Evolutionary conservation across 1,140 invertebrate genomes (phyloP).

Genomic region (Muscidifurax raptorellus): DNA sequence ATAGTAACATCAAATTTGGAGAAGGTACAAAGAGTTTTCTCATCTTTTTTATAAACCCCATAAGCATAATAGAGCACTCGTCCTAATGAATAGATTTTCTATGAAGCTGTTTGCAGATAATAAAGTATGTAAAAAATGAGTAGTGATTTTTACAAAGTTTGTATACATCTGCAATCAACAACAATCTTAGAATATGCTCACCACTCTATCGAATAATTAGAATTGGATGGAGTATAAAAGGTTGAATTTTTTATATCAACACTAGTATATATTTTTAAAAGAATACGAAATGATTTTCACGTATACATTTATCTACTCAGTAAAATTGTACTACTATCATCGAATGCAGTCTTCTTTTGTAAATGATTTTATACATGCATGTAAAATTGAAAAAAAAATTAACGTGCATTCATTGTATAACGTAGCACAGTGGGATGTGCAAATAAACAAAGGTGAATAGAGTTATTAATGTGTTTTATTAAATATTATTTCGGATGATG

Average conservation of each 20-base stretch:
- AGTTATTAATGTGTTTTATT: slow-evolving; percentile 33
- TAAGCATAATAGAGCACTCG: neutral
- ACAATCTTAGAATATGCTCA: neutral
- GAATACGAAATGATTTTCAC: neutral
- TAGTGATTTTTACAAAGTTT: slow-evolving; percentile 16
- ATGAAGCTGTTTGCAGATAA: neutral
- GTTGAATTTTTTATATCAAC: neutral
- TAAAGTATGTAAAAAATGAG: neutral
- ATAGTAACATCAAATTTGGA: neutral
- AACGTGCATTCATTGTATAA: slow-evolving; percentile 35
- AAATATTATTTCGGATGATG: neutral
- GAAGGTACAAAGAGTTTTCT: neutral
- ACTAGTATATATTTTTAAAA: slow-evolving; percentile 4
- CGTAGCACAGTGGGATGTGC: slow-evolving; percentile 1
- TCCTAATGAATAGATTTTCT: neutral
- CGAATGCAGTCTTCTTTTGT: slow-evolving; percentile 3
- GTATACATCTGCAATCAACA: slow-evolving; percentile 4
- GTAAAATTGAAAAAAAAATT: slow-evolving; percentile 31
- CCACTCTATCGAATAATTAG: neutral
- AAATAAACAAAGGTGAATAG: slow-evolving; percentile 44
- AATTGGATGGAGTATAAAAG: neutral
- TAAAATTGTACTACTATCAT: neutral
- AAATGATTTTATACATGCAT: slow-evolving; percentile 30
- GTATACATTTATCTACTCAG: neutral
- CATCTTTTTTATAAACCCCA: neutral